These are phyloP conservation scores for Resseliella maxima DNA, from an alignment of 2,888 invertebrate species.

Conservation along the genomic window DNA sequence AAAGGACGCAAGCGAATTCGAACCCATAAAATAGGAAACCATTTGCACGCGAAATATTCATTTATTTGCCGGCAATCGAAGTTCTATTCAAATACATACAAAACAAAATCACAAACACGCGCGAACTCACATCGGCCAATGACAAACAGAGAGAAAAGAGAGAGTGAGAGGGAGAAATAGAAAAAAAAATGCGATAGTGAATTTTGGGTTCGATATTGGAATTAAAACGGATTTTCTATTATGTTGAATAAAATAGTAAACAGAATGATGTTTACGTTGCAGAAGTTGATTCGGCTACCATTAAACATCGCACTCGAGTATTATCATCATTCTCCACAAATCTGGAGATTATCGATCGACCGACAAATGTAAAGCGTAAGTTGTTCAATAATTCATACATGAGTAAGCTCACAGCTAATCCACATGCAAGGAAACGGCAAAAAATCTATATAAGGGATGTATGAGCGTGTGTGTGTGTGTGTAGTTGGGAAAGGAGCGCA, in stretches of 20 bases:
- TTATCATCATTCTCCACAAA: constrained; percentile 18
- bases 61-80: neutral
- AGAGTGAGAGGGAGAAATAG: neutral
- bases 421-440: neutral
- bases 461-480: no score
- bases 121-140: neutral
- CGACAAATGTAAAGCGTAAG: constrained; percentile 44
- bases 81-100: neutral
- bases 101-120: no score
- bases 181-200: neutral
- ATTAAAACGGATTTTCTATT: constrained; percentile 22
- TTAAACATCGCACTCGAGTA: neutral
- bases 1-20: neutral
- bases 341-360: constrained; percentile 49
- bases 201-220: neutral
- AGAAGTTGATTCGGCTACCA: constrained; percentile 34
- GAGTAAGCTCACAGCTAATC: constrained; percentile 30
- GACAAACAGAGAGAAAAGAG: neutral
- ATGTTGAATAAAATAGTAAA: constrained; percentile 42
- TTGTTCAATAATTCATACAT: constrained; percentile 38
- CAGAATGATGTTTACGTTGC: constrained; percentile 20
- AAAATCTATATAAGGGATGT: neutral
- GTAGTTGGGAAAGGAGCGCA: neutral
- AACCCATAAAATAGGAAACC: neutral
- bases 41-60: neutral